These are phyloP conservation scores for Triplophysa yarkandensis DNA, from an alignment of 2,797 vertebrate genomes.

Conservation along the genomic window DNA sequence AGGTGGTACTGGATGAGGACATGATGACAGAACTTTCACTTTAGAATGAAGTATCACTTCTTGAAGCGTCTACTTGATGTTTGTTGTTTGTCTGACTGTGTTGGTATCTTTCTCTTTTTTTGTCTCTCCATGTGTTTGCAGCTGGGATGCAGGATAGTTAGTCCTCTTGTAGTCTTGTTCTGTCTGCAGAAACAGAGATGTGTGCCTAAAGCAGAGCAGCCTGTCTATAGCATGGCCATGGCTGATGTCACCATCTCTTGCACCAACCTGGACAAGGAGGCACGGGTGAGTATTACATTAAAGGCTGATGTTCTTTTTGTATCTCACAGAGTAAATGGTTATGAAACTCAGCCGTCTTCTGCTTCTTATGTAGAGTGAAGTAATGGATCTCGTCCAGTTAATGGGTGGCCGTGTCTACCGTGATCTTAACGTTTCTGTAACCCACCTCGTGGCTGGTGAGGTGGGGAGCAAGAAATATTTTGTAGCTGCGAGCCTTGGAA, in stretches of 20 bases:
- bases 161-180: constrained; percentile 91
- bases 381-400: constrained; percentile 90
- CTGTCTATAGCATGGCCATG: constrained; percentile 95
- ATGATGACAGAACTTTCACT: no score
- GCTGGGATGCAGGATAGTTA: constrained; percentile 92
- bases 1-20: no score
- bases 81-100: not conserved
- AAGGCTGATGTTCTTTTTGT: not conserved
- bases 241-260: constrained; percentile 89
- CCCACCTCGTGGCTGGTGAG: constrained; percentile 94
- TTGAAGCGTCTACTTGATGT: no score
- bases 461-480: constrained; percentile 98
- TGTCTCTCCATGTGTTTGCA: constrained; percentile 51
- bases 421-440: constrained; percentile 90
- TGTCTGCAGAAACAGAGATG: constrained; percentile 89
- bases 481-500: constrained; percentile 91
- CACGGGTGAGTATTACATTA: constrained; percentile 77
- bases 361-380: constrained; percentile 78
- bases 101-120: not conserved
- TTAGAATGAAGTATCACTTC: no score
- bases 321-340: not conserved
- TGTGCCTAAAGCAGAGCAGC: constrained; percentile 90
- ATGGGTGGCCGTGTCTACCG: constrained; percentile 92
- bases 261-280: constrained; percentile 90
- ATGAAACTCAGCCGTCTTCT: no score